Evolutionary conservation across 2,888 invertebrate species (phyloP).

Genomic region (Acanthopleura granulata): DNA sequence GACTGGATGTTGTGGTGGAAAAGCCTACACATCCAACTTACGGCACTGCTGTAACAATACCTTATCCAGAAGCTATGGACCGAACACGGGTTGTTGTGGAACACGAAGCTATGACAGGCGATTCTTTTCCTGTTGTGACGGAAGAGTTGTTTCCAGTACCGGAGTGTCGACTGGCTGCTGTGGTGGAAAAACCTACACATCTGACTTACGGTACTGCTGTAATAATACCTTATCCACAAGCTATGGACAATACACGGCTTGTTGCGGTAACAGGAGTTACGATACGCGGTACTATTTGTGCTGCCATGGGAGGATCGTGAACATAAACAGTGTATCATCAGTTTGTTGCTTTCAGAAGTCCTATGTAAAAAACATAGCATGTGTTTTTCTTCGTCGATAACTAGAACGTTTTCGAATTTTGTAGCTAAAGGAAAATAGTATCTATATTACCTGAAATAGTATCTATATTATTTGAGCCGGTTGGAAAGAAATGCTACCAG

Average conservation of each 20-base stretch:
- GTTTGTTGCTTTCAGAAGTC: too few species aligned
- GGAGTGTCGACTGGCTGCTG: neutral
- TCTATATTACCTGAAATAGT: too few species aligned
- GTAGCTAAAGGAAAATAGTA: too few species aligned
- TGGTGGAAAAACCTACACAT: neutral
- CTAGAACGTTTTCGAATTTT: too few species aligned
- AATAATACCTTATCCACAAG: neutral
- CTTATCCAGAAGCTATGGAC: neutral
- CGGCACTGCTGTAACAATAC: neutral
- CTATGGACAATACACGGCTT: neutral
- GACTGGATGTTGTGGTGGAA: too few species aligned
- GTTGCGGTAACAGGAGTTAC: slow-evolving; percentile 1
- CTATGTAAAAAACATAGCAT: too few species aligned
- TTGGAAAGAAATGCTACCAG: too few species aligned
- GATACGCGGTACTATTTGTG: neutral
- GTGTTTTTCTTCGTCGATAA: too few species aligned
- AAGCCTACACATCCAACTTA: neutral
- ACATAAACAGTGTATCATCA: too few species aligned
- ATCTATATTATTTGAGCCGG: too few species aligned
- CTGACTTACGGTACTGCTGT: neutral
- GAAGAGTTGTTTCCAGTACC: neutral
- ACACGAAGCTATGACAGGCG: neutral
- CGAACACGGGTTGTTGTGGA: neutral
- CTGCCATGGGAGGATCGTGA: neutral
- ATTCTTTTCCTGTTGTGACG: neutral